Percentiles rank a stretch among this genome's conserved stretches.
phyloP scores from a whole-genome alignment of 2,113 vertebrate species.

The Eurypyga helias region DNA sequence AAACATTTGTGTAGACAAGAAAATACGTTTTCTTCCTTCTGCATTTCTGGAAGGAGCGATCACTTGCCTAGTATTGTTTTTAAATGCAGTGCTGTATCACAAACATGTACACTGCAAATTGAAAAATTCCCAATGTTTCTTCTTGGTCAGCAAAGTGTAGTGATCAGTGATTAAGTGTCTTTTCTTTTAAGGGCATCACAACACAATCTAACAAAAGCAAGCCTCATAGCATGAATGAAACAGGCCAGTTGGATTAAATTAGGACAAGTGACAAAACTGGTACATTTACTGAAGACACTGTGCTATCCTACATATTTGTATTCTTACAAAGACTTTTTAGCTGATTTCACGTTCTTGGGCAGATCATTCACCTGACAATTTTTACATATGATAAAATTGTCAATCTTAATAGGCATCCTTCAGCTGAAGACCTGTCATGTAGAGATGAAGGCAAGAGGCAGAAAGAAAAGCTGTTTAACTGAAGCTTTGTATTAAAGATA shows the following conservation, averaged over 20 bases:
- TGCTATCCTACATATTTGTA: not conserved
- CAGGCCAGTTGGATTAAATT: not conserved
- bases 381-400: constrained; percentile 20
- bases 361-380: not conserved
- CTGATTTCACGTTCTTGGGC: not conserved
- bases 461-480: not conserved
- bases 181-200: not conserved
- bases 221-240: not conserved
- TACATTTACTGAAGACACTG: not conserved
- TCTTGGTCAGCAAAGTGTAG: not conserved
- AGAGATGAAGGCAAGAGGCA: not conserved
- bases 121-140: not conserved
- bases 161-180: not conserved
- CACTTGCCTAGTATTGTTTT: not conserved
- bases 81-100: not conserved
- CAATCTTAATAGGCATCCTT: not conserved
- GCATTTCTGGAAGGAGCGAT: not conserved
- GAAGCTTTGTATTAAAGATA: constrained; percentile 10
- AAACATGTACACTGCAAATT: not conserved
- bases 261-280: not conserved
- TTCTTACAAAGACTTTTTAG: not conserved
- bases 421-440: not conserved
- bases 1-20: not conserved
- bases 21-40: not conserved
- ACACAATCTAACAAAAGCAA: not conserved